phyloP scores from a whole-genome alignment of 1,140 invertebrate genomes.

The Tribolium castaneum region DNA sequence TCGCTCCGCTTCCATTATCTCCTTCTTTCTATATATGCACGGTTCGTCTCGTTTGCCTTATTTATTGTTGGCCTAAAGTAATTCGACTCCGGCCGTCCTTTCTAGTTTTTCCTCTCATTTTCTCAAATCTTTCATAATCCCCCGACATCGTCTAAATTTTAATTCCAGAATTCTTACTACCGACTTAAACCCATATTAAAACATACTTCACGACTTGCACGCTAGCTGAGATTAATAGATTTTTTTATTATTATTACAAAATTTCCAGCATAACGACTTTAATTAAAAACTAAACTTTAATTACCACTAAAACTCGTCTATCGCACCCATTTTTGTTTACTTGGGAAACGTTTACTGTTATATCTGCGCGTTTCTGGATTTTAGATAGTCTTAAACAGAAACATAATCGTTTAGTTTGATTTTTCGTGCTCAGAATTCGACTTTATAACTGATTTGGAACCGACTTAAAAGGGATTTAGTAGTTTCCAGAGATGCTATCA shows the following conservation, averaged over 20 bases:
- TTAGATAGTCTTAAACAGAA: neutral
- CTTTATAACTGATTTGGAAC: neutral
- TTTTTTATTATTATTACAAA: neutral
- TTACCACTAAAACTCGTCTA: neutral
- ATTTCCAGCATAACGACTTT: neutral
- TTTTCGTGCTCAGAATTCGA: neutral
- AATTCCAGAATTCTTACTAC: neutral
- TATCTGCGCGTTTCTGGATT: neutral
- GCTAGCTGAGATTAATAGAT: neutral
- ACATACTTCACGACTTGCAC: neutral
- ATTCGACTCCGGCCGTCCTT: conserved; percentile 1
- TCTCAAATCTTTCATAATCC: neutral
- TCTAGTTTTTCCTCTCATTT: neutral
- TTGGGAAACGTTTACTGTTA: neutral
- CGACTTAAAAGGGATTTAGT: neutral
- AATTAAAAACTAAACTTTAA: neutral
- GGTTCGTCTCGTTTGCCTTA: conserved; percentile 1
- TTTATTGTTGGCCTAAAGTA: conserved; percentile 5
- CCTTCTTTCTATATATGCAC: neutral
- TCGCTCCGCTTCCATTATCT: neutral
- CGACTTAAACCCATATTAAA: neutral
- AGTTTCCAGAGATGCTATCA: neutral
- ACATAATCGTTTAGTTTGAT: neutral
- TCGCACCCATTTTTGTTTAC: neutral
- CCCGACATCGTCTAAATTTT: neutral